Percentiles rank a stretch among this genome's conserved stretches.
Conservation (phyloP, 2,888 invertebrate species). For the Caenorhabditis sp. region DNA sequence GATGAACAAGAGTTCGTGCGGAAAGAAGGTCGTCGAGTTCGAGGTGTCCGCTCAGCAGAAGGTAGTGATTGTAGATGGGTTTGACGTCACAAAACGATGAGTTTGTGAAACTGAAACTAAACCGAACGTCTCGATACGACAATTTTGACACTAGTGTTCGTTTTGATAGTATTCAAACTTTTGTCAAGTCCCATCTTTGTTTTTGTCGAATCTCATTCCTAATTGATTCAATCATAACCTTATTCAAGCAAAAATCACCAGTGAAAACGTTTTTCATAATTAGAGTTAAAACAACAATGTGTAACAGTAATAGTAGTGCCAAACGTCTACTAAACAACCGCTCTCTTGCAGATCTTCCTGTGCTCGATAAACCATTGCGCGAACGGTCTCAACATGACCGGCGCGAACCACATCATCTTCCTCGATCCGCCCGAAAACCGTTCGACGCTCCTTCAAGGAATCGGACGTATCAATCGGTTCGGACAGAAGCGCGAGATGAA, state of each 20-base stretch:
- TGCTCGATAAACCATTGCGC: slow-evolving; percentile 85
- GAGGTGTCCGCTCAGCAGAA: slow-evolving; percentile 8
- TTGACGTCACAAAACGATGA: too few relatives aligned
- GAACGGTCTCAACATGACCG: slow-evolving; percentile 87
- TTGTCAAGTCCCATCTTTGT: not conserved
- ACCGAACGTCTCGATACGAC: too few relatives aligned
- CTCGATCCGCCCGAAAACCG: slow-evolving; percentile 86
- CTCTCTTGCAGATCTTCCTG: slow-evolving; percentile 81
- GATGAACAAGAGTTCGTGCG: not conserved
- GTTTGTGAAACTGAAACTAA: too few relatives aligned
- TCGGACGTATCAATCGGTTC: slow-evolving; percentile 87
- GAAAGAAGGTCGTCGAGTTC: slow-evolving; percentile 27
- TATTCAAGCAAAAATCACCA: too few relatives aligned
- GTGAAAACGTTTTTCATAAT: too few relatives aligned
- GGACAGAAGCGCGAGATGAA: slow-evolving; percentile 86
- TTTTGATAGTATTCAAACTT: not conserved
- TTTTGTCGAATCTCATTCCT: too few relatives aligned
- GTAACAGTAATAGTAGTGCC: too few relatives aligned
- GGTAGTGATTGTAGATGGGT: not conserved
- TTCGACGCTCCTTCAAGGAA: slow-evolving; percentile 84
- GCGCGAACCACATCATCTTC: slow-evolving; percentile 87
- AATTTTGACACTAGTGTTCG: too few relatives aligned
- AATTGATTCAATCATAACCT: too few relatives aligned
- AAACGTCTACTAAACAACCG: too few relatives aligned
- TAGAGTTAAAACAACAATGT: too few relatives aligned